Conservation (phyloP, 1,140 invertebrate species). For the Lordiphosa mommai region DNA sequence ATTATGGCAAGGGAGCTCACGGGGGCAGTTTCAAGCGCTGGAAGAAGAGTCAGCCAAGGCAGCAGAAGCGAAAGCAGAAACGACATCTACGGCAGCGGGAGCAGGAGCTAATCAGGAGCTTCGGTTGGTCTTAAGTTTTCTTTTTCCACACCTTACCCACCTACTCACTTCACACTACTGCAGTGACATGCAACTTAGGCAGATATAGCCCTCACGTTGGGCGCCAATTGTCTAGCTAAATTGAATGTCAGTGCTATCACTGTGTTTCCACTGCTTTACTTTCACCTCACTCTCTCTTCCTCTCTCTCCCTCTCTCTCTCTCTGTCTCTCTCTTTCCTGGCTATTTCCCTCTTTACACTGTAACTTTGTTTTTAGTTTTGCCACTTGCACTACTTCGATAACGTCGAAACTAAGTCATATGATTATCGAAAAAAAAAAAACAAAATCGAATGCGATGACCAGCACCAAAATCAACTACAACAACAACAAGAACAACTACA, state of each 20-base stretch:
- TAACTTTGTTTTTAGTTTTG: constrained; percentile 1
- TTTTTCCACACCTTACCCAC: background rate
- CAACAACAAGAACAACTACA: too few species aligned
- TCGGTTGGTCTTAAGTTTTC: constrained; percentile 55
- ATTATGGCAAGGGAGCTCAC: background rate
- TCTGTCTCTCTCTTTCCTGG: background rate
- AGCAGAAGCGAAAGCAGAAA: constrained; percentile 2
- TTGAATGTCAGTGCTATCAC: too few species aligned
- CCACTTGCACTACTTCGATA: background rate
- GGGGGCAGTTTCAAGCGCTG: constrained; percentile 47
- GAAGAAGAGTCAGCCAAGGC: constrained; percentile 36
- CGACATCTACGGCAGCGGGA: constrained; percentile 12
- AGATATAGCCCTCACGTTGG: too few species aligned
- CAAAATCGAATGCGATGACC: too few species aligned
- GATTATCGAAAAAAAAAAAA: too few species aligned
- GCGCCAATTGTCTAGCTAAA: too few species aligned
- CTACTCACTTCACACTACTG: too few species aligned
- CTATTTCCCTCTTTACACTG: constrained; percentile 12
- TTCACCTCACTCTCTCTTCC: background rate
- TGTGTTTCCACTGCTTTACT: background rate
- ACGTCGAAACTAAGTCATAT: too few species aligned
- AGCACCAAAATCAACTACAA: too few species aligned
- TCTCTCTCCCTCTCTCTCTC: background rate
- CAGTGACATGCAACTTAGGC: too few species aligned
- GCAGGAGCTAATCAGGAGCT: constrained; percentile 23